phyloP scores from a whole-genome alignment of 2,888 invertebrate genomes.

The Cancer borealis region DNA sequence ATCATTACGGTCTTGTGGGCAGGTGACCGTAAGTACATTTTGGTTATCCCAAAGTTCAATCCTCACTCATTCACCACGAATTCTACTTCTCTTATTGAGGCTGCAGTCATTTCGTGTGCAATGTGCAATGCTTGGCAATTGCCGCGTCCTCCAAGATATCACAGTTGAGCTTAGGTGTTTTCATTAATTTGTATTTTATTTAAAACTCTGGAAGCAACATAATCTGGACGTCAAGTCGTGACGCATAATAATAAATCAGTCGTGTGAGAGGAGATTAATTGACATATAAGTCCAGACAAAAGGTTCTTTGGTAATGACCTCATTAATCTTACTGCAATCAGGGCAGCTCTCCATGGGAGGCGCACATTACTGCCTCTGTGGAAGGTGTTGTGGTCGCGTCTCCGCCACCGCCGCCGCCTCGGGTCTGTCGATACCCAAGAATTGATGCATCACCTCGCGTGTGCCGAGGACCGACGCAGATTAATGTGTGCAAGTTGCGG shows the following conservation, averaged over 20 bases:
- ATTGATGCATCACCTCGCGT: constrained; percentile 34
- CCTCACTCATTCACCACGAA: not conserved
- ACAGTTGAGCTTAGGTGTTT: not conserved
- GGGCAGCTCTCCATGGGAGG: constrained; percentile 4
- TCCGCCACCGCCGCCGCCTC: not conserved
- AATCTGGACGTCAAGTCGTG: not conserved
- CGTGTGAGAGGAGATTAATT: constrained; percentile 4
- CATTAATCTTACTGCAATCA: constrained; percentile 17
- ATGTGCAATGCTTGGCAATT: not conserved
- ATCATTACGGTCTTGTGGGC: too few relatives aligned
- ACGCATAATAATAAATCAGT: not conserved
- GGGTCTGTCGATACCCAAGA: not conserved
- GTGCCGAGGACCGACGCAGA: constrained; percentile 1
- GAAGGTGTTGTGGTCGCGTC: not conserved
- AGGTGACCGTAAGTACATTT: too few relatives aligned
- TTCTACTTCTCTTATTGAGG: not conserved
- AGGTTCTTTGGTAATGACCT: not conserved
- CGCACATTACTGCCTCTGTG: not conserved
- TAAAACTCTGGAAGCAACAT: not conserved
- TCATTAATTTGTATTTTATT: not conserved
- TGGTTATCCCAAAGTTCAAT: too few relatives aligned
- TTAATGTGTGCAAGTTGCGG: not conserved
- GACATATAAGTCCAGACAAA: constrained; percentile 7
- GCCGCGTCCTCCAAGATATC: not conserved
- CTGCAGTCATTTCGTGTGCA: not conserved